A percentile compares a stretch with the other conserved stretches of the same genome.
Conservation (phyloP, 2,797 vertebrate genomes). For the Neosalanx taihuensis region DNA sequence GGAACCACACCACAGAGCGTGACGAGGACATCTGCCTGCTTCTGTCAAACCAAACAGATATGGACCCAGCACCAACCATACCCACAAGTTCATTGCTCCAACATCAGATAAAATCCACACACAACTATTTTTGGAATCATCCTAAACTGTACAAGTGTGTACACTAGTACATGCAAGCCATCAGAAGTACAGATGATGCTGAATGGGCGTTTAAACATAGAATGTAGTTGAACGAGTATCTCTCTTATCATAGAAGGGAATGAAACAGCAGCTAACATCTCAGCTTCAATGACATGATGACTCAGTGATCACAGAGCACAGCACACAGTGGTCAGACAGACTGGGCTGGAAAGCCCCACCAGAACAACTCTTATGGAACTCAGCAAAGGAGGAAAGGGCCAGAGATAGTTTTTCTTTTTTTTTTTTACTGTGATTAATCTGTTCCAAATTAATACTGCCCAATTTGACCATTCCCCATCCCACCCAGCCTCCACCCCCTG, state of each 20-base stretch:
- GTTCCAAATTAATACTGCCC: slow-evolving; percentile 38
- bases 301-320: slow-evolving; percentile 28
- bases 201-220: background rate
- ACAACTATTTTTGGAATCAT: slow-evolving; percentile 28
- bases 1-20: slow-evolving; percentile 55
- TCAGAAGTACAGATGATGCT: slow-evolving; percentile 1
- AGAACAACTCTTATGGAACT: slow-evolving; percentile 20
- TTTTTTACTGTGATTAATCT: slow-evolving; percentile 24
- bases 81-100: slow-evolving; percentile 45
- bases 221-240: slow-evolving; percentile 1
- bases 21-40: slow-evolving; percentile 49
- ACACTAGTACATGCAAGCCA: background rate
- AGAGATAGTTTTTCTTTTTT: slow-evolving; percentile 14
- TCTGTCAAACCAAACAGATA: slow-evolving; percentile 32
- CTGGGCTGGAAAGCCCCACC: slow-evolving; percentile 25
- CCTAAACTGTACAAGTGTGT: background rate
- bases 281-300: slow-evolving; percentile 35
- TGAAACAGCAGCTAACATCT: slow-evolving; percentile 40
- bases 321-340: slow-evolving; percentile 1
- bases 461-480: slow-evolving; percentile 35
- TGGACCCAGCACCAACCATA: slow-evolving; percentile 33
- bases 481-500: slow-evolving; percentile 30
- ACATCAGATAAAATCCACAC: slow-evolving; percentile 49
- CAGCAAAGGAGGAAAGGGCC: slow-evolving; percentile 13
- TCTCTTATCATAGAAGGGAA: slow-evolving; percentile 33